Evolutionary conservation across 2,797 vertebrate species (phyloP), one percentile per base, ranked within the genome.

Genomic region (Discoglossus pictus): DNA sequence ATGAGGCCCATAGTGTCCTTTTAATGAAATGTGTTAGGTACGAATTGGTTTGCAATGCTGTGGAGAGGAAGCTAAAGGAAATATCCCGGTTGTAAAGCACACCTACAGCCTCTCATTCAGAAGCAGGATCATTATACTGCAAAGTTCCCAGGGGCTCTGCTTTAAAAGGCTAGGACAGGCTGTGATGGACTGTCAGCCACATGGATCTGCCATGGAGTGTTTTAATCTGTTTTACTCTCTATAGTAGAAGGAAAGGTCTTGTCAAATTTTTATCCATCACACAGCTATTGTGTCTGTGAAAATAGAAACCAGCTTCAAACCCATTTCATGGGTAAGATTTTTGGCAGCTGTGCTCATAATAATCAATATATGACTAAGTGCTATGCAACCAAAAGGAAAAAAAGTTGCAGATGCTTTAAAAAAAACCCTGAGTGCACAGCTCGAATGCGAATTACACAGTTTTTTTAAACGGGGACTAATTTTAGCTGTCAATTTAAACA

Each of bases 401-500:
- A 27, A 50, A 25, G 46, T 50, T 50, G 23, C 44, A 47, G 11
- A 16, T 12, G 4, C 7, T 23, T 42, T 5, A n/a, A n/a, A n/a
- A n/a, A n/a, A n/a, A 53, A 4, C 17, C 23, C 25, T n/a, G 35
- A 53, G 7, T 53, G 34, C 12, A 40, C 7, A 40, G 13, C 12
- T 24, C 13, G 15, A 15, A 56, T 40, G 40, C 9, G 36, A 56
- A 56, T n/a, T 56, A 12, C 40, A 25, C 36, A 5, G 18, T 24
- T 40, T 15, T 7, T 40, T n/a, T n/a, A 60, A 52, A 52, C 61
- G 12, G 31, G n/a, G 6, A 21, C 66, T 54, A 53, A 68, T 61
- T 68, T 54, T 68, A 68, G 48, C 48, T 43, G 59, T 62, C 50
- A 35, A 63, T 70, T 63, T 58, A 50, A 70, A 42, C 53, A 42